These are phyloP conservation scores for Cephalopterus ornatus DNA, from an alignment of 2,113 vertebrate species.

Conservation along the genomic window DNA sequence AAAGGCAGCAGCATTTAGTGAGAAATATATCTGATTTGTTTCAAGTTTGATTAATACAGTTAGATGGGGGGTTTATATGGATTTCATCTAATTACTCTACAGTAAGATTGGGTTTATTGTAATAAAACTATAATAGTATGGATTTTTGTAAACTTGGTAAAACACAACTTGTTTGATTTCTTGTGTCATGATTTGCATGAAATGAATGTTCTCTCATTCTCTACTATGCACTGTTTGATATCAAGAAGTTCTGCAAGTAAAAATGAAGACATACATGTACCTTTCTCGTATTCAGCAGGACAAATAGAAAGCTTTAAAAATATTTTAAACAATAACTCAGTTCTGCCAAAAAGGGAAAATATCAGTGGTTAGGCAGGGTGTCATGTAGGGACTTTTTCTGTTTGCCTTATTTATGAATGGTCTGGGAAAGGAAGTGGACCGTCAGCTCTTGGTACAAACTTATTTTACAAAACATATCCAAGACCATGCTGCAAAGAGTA, in stretches of 20 bases:
- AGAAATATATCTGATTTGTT: conserved; percentile 17
- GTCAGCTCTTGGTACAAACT: neutral
- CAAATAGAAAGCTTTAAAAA: neutral
- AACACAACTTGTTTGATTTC: neutral
- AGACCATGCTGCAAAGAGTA: neutral
- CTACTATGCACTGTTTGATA: neutral
- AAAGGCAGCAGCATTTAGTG: neutral
- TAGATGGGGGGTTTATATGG: neutral
- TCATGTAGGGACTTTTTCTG: neutral
- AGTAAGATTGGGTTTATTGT: neutral
- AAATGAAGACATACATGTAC: neutral
- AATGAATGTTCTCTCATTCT: neutral
- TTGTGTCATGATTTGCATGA: neutral
- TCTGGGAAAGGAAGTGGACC: neutral
- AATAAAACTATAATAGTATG: neutral
- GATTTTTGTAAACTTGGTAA: neutral
- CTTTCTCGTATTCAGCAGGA: neutral
- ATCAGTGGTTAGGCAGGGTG: neutral
- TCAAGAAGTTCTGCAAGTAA: neutral
- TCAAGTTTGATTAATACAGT: neutral
- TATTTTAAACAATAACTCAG: neutral
- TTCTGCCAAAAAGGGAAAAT: neutral
- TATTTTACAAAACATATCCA: neutral
- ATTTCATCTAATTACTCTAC: neutral
- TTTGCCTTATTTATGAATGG: neutral